Percentiles rank a stretch among this genome's conserved stretches.
phyloP scores from a whole-genome alignment of 2,113 vertebrate genomes.

The Shinisaurus crocodilurus region DNA sequence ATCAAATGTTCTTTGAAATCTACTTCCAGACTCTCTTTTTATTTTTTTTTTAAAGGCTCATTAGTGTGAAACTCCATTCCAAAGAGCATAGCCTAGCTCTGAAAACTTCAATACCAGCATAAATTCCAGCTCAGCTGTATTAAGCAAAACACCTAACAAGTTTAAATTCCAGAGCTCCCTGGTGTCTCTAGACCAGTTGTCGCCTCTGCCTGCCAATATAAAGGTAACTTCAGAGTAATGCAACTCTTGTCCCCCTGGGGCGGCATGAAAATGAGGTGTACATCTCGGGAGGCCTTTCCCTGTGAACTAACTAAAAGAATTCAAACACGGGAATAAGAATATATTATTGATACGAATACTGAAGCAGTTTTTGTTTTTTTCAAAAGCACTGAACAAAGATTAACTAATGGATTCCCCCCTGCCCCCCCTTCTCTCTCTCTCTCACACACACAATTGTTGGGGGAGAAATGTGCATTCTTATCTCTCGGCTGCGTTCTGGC shows the following conservation, averaged over 20 bases:
- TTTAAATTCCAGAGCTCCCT: conserved; percentile 72
- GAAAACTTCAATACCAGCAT: conserved; percentile 66
- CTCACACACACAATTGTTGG: neutral
- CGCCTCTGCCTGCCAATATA: conserved; percentile 50
- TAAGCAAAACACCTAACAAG: conserved; percentile 57
- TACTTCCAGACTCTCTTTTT: conserved; percentile 68
- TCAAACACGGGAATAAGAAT: conserved; percentile 23
- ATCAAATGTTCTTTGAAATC: conserved; percentile 71
- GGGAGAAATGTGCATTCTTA: neutral
- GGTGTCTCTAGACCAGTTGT: conserved; percentile 60
- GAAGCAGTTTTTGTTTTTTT: neutral
- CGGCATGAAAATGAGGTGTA: conserved; percentile 43
- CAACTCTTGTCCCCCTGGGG: conserved; percentile 50
- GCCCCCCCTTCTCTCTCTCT: too few species aligned
- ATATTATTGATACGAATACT: neutral
- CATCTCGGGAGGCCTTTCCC: conserved; percentile 25
- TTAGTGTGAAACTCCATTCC: conserved; percentile 78
- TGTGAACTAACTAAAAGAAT: conserved; percentile 36
- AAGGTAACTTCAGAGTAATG: conserved; percentile 67
- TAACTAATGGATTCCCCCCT: neutral
- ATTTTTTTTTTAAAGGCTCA: conserved; percentile 69
- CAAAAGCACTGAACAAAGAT: neutral
- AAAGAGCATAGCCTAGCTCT: conserved; percentile 69
- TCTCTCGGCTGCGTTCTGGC: neutral
- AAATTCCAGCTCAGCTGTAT: conserved; percentile 61